Base-by-base conservation (phyloP, 2,113 vertebrate species). In the Zapus hudsonius region DNA sequence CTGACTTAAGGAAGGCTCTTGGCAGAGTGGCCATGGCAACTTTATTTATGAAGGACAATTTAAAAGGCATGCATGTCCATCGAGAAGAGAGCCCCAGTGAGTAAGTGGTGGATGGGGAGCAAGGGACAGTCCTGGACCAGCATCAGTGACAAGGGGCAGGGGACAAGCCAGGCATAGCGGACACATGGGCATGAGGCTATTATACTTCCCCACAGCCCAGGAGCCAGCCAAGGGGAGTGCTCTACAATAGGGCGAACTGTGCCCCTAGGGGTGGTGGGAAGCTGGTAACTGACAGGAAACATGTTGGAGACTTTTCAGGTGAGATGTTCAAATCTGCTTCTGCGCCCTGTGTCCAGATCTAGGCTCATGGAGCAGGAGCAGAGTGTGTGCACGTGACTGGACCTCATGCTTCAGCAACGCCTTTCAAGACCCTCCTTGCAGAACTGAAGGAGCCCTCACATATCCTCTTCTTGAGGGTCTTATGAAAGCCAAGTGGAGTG, bases 181-280 rank as follows among this genome's bases (percentile, higher is more conserved):
- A n/a, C n/a, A n/a, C 47, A 47, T 12, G 12, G 12, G 12, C 47
- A 47, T 47, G 47, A 7, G 12, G 7, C 47, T 47, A 47, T 47
- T 47, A 47, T 12, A 47, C 7, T 47, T 47, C 7, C 47, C 7
- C 47, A 7, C 47, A 42, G n/a, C 3, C 2, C 25, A 2, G n/a
- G 25, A 31, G 20, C 8, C 9, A 31, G 20, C 8, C 9, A 19
- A 4, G 73, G 27, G 6, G 12, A 3, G 16, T 5, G 0, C 12
- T 10, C 10, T 9, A 1, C 0, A 7, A 11, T 0, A 10, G 16
- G 40, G 69, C 3, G 5, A 38, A 25, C 20, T 8, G 20, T 12
- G 74, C 23, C 36, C 38, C 2, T 8, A 12, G 52, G 52, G 2
- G 12, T 19, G 44, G 29, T 8, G 61, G 69, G 61, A 8, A 33